Evolutionary conservation across 2,888 invertebrate genomes (phyloP), one percentile per base, ranked within the genome.

Genomic region (Monopis laevigella): DNA sequence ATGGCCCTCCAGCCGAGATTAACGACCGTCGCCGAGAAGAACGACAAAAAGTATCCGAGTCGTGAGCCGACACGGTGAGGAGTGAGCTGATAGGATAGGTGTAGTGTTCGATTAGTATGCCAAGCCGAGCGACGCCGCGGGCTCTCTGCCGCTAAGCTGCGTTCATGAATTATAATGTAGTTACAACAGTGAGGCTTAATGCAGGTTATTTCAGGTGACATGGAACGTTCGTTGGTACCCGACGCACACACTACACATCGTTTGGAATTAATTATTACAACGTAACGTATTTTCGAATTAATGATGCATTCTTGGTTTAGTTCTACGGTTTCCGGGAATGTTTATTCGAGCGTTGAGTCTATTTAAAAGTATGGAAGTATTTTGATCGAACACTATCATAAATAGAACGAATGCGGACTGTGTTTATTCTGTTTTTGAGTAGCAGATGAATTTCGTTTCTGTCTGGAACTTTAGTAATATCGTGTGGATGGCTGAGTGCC

Each of bases 391-490:
- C n/a, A n/a, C n/a, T n/a, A n/a, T n/a, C n/a, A n/a, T n/a, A n/a
- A n/a, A n/a, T n/a, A n/a, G n/a, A n/a, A n/a, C n/a, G n/a, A n/a
- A n/a, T n/a, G n/a, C n/a, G n/a, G n/a, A n/a, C n/a, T 13, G 17
- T 32, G 32, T 32, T 32, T 32, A 32, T 36, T 36, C 19, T 21
- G 36, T 36, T 36, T 32, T 32, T 36, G 21, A 36, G 36, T 36
- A 36, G 21, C 19, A 17, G 52, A 66, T 65, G 43, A 44, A 46
- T 43, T 35, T 45, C 42, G 45, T 45, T 43, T 46, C 43, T 38
- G 40, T 43, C 44, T 41, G 32, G 59, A 64, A 64, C 62, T 62
- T 62, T 62, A 59, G 62, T 58, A 64, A 65, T 64, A 60, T 64
- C 59, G 62, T 52, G 44, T 46, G 52, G 48, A 51, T 59, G 71